Conservation (phyloP, 2,888 invertebrate genomes). For the Drosophila pseudotalamancana region DNA sequence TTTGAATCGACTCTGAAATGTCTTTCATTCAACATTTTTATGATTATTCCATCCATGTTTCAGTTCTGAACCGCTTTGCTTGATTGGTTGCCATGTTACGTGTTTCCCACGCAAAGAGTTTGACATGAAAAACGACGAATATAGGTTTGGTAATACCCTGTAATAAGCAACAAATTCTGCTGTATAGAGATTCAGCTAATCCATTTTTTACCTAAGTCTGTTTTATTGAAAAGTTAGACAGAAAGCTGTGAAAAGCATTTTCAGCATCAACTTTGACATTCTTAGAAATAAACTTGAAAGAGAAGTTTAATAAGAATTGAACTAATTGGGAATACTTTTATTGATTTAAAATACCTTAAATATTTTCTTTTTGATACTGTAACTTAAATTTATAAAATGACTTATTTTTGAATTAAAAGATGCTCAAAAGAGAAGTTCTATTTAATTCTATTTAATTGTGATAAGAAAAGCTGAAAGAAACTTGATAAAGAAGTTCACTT, state of each 20-base stretch:
- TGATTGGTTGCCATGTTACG: slow-evolving; percentile 63
- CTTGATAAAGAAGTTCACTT: not conserved
- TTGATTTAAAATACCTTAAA: too few species aligned
- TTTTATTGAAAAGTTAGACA: too few species aligned
- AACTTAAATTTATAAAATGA: too few species aligned
- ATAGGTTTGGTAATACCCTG: slow-evolving; percentile 20
- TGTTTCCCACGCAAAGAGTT: slow-evolving; percentile 20
- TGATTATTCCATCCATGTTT: slow-evolving; percentile 55
- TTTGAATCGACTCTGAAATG: slow-evolving; percentile 30
- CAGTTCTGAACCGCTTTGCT: not conserved
- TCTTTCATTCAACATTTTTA: slow-evolving; percentile 57
- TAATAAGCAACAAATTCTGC: not conserved
- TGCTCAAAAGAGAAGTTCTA: not conserved
- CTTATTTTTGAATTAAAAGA: too few species aligned
- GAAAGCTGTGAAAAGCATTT: too few species aligned
- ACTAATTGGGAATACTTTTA: too few species aligned
- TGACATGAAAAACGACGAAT: not conserved
- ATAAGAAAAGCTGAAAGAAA: not conserved
- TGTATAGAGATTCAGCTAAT: too few species aligned
- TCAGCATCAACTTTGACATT: too few species aligned
- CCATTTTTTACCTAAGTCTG: too few species aligned
- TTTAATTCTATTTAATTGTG: too few species aligned
- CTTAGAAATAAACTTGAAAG: too few species aligned
- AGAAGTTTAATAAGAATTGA: not conserved
- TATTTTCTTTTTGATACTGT: too few species aligned